These are phyloP conservation scores for Danaus chrysippus DNA, from an alignment of 2,888 invertebrate species.

Conservation along the genomic window DNA sequence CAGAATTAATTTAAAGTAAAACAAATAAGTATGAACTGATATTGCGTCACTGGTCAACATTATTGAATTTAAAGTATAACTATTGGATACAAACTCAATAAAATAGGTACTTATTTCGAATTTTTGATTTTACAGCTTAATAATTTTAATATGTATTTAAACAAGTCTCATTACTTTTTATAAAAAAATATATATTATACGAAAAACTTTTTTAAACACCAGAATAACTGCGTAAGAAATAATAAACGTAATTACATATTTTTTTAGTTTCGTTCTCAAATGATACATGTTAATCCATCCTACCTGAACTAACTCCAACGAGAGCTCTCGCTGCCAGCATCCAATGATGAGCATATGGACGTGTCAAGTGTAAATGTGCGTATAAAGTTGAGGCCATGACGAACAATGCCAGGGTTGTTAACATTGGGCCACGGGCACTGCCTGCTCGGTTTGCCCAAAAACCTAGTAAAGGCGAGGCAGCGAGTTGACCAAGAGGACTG, in stretches of 20 bases:
- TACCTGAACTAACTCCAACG: constrained; percentile 91
- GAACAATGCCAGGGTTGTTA: constrained; percentile 84
- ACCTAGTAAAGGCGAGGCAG: constrained; percentile 90
- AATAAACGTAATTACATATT: no score
- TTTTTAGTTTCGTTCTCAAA: not conserved
- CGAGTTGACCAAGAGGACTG: constrained; percentile 92
- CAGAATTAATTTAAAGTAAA: constrained; percentile 5
- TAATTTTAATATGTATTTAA: no score
- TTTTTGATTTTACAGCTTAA: not conserved
- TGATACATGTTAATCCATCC: constrained; percentile 10
- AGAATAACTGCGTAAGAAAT: no score
- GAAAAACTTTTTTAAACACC: no score
- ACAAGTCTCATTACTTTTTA: no score
- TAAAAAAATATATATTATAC: no score
- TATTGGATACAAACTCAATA: not conserved
- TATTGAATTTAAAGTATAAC: not conserved
- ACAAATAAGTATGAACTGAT: not conserved
- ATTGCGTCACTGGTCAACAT: constrained; percentile 1
- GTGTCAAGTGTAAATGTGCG: constrained; percentile 85
- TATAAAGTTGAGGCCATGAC: constrained; percentile 86
- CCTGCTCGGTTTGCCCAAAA: constrained; percentile 90
- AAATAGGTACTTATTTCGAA: not conserved
- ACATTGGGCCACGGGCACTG: constrained; percentile 84
- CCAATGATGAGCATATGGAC: constrained; percentile 82
- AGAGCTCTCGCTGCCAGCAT: constrained; percentile 88